These are phyloP conservation scores for Danaus chrysippus DNA, from an alignment of 2,888 invertebrate genomes.

Conservation along the genomic window DNA sequence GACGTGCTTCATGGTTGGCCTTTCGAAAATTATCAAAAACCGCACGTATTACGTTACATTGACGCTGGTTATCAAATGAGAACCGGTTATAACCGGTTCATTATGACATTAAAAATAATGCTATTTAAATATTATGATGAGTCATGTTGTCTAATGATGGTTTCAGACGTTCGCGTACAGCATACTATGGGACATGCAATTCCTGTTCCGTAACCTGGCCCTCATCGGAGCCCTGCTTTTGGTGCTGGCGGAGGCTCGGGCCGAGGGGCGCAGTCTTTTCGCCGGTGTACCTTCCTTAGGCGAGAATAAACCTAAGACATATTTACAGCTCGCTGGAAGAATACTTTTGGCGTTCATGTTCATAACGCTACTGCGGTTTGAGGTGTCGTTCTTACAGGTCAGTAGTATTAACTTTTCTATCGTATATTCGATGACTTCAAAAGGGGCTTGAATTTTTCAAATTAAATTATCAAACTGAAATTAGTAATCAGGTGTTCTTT, in stretches of 20 bases:
- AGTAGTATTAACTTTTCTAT: conserved; percentile 31
- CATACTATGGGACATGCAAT: conserved; percentile 99
- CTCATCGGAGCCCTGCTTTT: conserved; percentile 97
- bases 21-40: too few relatives aligned
- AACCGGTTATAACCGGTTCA: not conserved
- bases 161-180: conserved; percentile 94
- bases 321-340: conserved; percentile 96
- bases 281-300: conserved; percentile 95
- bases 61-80: not conserved
- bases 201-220: conserved; percentile 96
- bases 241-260: conserved; percentile 96
- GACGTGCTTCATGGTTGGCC: too few relatives aligned
- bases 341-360: conserved; percentile 99
- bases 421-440: too few relatives aligned
- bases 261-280: conserved; percentile 95
- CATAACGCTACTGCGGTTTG: conserved; percentile 95
- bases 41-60: too few relatives aligned
- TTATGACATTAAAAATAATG: not conserved
- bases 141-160: not conserved
- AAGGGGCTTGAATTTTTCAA: too few relatives aligned
- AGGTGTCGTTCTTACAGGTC: conserved; percentile 92
- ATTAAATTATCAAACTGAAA: too few relatives aligned
- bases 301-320: conserved; percentile 98
- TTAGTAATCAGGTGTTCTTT: too few relatives aligned
- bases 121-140: not conserved